A percentile compares a stretch with the other conserved stretches of the same genome.
These are phyloP conservation scores for Austrofundulus limnaeus DNA, from an alignment of 2,113 vertebrate species.

Conservation along the genomic window DNA sequence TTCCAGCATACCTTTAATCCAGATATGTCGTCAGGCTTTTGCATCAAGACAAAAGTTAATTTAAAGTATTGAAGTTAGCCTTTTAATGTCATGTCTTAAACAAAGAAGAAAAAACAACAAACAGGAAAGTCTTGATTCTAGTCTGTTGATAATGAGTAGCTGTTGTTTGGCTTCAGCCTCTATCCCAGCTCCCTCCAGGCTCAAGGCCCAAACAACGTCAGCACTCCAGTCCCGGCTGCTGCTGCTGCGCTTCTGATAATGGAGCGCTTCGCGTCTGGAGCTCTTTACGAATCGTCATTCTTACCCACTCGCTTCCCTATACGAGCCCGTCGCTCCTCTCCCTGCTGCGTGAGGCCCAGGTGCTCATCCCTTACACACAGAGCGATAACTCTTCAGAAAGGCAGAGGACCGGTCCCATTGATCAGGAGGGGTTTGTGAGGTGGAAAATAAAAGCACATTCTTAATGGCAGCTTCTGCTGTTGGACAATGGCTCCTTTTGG, in stretches of 20 bases:
- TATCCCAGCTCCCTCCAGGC: conserved; percentile 67
- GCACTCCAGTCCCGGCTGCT: conserved; percentile 61
- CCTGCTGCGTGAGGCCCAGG: conserved; percentile 53
- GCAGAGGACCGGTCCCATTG: conserved; percentile 49
- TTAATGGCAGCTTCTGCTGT: conserved; percentile 60
- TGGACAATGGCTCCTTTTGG: conserved; percentile 54
- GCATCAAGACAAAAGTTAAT: conserved; percentile 18
- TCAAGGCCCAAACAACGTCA: conserved; percentile 74
- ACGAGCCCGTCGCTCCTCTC: conserved; percentile 53
- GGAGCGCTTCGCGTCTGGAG: conserved; percentile 67
- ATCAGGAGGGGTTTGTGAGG: conserved; percentile 37
- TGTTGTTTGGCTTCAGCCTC: conserved; percentile 59
- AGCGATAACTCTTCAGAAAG: conserved; percentile 68
- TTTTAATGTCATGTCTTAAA: conserved; percentile 33
- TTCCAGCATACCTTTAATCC: conserved; percentile 16
- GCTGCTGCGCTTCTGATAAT: conserved; percentile 61
- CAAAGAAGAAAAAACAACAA: conserved; percentile 27
- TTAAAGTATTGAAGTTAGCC: conserved; percentile 13
- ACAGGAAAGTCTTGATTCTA: conserved; percentile 77
- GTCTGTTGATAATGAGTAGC: conserved; percentile 76
- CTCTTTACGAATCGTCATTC: conserved; percentile 72
- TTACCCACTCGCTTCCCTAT: conserved; percentile 55
- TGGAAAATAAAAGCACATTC: conserved; percentile 35
- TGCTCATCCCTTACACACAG: conserved; percentile 59
- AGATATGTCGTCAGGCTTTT: conserved; percentile 15